Evolutionary conservation across 2,113 vertebrate species (phyloP), one percentile per base, ranked within the genome.

Genomic region (Platichthys stellatus): DNA sequence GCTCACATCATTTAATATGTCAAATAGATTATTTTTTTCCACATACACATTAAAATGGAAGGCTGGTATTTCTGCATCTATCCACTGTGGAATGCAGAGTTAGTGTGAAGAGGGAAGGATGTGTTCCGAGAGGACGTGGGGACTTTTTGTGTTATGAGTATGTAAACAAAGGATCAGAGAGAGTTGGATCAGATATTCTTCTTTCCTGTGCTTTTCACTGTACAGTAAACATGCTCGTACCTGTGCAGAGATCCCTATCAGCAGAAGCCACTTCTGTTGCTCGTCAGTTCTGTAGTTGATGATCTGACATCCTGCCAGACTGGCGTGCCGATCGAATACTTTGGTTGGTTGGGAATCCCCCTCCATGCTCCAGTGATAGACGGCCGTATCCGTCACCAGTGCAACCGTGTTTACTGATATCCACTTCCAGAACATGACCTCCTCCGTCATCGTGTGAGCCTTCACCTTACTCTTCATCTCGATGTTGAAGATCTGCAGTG

Each of bases 391-490:
- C 0, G 96, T 98, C 85, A 97, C 97, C 91, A 98, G 82, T 58
- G 96, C 96, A 28, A 97, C 94, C 0, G 96, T 97, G 90, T 96
- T 97, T 35, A 96, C 94, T 2, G 97, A 98, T 88, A 98, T 95
- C 97, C 97, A 97, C 74, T 97, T 98, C 97, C 97, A 98, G 90
- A 98, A 98, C 91, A 96, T 94, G 80, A 98, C 95, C 74, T 98
- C 96, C 58, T 98, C 97, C 0, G 95, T 92, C 96, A 97, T 97
- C 0, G 95, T 96, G 86, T 98, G 96, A 62, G 97, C 95, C 92
- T 97, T 98, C 94, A 97, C 93, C 92, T 98, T 98, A 78, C 96
- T 98, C 93, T 98, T 98, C 95, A 96, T 97, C 90, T 98, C 97
- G 74, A 98, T 98, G 92, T 98, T 98, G 90, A 98, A 97, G 78